Evolutionary conservation across 1,140 invertebrate genomes (phyloP).

Genomic region (Alviniconcha marisindica): DNA sequence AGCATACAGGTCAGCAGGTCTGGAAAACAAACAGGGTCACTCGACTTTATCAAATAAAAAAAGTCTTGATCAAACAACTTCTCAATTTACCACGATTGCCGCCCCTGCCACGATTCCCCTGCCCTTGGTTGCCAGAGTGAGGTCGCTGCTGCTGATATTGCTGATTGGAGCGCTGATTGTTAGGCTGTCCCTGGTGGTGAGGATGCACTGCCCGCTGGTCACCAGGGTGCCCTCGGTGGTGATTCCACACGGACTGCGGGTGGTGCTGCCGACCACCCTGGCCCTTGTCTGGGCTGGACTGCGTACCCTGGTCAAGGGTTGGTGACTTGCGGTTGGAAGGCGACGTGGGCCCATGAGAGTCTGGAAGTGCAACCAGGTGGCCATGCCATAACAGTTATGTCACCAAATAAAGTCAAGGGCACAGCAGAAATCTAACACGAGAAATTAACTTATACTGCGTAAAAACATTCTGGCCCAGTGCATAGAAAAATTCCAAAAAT

Average conservation of each 20-base stretch:
- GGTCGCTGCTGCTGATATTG: constrained; percentile 43
- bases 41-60: too few relatives aligned
- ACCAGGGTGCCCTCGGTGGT: constrained; percentile 32
- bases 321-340: constrained; percentile 77
- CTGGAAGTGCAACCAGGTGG: constrained; percentile 54
- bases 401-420: neutral
- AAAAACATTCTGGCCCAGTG: too few relatives aligned
- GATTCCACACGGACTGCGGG: neutral
- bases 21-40: too few relatives aligned
- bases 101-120: constrained; percentile 57
- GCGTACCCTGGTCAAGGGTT: constrained; percentile 88
- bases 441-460: too few relatives aligned
- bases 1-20: too few relatives aligned
- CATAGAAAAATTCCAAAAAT: too few relatives aligned
- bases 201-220: constrained; percentile 41
- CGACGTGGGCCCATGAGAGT: constrained; percentile 82
- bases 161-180: constrained; percentile 26
- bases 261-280: constrained; percentile 3
- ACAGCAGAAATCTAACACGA: too few relatives aligned
- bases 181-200: constrained; percentile 28
- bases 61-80: too few relatives aligned
- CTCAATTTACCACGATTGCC: constrained; percentile 10
- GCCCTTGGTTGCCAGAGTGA: constrained; percentile 38
- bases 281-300: constrained; percentile 70
- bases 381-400: neutral